These are phyloP conservation scores for Galeopsomyia nigrocyanea DNA, from an alignment of 2,888 invertebrate species.

Conservation along the genomic window DNA sequence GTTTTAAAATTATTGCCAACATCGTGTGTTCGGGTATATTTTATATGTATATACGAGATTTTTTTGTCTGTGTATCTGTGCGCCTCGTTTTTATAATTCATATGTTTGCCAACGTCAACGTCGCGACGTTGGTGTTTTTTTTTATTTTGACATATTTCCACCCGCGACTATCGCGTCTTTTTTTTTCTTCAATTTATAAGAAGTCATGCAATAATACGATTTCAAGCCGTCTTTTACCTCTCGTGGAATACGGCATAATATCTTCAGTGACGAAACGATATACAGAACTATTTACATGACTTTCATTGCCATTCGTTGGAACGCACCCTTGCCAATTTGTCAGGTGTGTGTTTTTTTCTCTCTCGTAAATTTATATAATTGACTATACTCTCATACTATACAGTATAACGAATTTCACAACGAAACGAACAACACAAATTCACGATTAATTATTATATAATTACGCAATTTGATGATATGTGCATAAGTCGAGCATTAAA, in stretches of 20 bases:
- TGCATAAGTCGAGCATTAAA: slow-evolving; percentile 42
- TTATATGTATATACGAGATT: not conserved
- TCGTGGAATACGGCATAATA: slow-evolving; percentile 24
- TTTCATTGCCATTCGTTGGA: slow-evolving; percentile 38
- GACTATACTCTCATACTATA: slow-evolving; percentile 37
- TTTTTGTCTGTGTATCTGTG: slow-evolving; percentile 14
- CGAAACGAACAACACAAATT: no score
- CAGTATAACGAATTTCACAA: slow-evolving; percentile 22
- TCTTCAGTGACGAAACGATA: slow-evolving; percentile 7
- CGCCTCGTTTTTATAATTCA: slow-evolving; percentile 14
- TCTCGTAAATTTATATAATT: slow-evolving; percentile 31
- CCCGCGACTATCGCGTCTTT: not conserved
- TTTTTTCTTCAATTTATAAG: not conserved
- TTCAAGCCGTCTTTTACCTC: not conserved
- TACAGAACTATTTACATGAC: not conserved
- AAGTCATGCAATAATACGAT: not conserved
- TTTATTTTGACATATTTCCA: not conserved
- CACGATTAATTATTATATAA: slow-evolving; percentile 34
- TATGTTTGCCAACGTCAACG: not conserved
- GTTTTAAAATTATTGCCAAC: slow-evolving; percentile 40
- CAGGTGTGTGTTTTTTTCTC: not conserved
- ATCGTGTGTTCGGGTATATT: slow-evolving; percentile 21
- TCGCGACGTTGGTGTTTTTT: not conserved
- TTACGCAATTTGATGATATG: slow-evolving; percentile 44
- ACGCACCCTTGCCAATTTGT: not conserved